Evolutionary conservation across 2,888 invertebrate genomes (phyloP).

Genomic region (Ashinkailepas kermadecensis): DNA sequence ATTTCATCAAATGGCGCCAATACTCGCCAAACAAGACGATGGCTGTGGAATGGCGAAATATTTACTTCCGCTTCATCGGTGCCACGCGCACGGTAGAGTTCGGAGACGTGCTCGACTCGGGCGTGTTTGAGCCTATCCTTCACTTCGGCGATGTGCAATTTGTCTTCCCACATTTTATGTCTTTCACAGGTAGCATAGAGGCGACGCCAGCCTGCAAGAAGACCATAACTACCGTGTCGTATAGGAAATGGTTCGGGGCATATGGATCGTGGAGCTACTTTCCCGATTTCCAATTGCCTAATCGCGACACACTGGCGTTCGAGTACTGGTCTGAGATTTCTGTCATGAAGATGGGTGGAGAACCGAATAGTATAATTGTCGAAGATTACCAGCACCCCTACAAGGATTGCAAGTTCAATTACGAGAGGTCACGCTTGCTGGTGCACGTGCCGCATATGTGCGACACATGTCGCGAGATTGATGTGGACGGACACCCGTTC

Average conservation of each 20-base stretch:
- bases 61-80: neutral
- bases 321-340: neutral
- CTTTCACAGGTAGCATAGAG: neutral
- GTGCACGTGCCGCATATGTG: constrained; percentile 13
- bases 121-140: neutral
- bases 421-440: neutral
- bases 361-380: neutral
- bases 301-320: neutral
- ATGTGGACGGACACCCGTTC: neutral
- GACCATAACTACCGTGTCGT: neutral
- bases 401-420: constrained; percentile 13
- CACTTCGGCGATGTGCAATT: neutral
- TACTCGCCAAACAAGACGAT: constrained; percentile 13
- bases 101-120: constrained; percentile 5
- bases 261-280: neutral
- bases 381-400: neutral
- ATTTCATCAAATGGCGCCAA: constrained; percentile 13
- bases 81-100: neutral
- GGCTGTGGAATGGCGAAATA: constrained; percentile 9
- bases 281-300: neutral
- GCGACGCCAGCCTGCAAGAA: neutral
- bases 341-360: neutral
- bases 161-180: neutral
- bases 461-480: neutral
- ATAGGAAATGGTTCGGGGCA: neutral